Evolutionary conservation across 1,140 invertebrate species (phyloP).

Genomic region (Chionoecetes opilio): DNA sequence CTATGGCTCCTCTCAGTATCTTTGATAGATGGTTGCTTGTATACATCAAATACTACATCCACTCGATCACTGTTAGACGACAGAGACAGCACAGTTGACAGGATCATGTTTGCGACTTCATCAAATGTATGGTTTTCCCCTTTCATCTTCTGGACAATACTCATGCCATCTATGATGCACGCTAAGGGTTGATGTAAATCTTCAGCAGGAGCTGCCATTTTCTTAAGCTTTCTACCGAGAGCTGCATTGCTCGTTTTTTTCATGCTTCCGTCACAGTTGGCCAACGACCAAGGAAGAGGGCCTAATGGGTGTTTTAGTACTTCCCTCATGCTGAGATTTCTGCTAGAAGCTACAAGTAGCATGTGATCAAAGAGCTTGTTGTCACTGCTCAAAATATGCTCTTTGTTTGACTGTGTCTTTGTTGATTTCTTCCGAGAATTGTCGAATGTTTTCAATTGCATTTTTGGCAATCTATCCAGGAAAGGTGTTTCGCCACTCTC

Average conservation of each 20-base stretch:
- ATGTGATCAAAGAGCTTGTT: neutral
- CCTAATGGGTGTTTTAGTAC: neutral
- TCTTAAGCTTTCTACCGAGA: neutral
- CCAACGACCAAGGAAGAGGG: constrained; percentile 42
- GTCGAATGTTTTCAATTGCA: constrained; percentile 10
- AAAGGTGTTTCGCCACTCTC: neutral
- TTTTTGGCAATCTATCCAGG: neutral
- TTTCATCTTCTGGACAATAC: constrained; percentile 41
- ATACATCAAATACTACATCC: no score
- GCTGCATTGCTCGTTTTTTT: constrained; percentile 21
- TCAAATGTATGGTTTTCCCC: constrained; percentile 5
- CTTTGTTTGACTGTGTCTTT: neutral
- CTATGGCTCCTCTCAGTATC: no score
- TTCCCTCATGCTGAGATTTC: neutral
- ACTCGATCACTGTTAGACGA: no score
- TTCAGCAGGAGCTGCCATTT: constrained; percentile 14
- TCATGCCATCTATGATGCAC: constrained; percentile 19
- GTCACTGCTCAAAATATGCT: neutral
- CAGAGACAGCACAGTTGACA: no score
- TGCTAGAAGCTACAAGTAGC: neutral
- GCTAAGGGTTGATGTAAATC: neutral
- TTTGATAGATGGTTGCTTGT: no score
- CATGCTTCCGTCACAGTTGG: neutral
- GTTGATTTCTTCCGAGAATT: neutral
- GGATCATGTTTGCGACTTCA: no score